Evolutionary conservation across 2,113 vertebrate species (phyloP).

Genomic region (Takifugu flavidus): DNA sequence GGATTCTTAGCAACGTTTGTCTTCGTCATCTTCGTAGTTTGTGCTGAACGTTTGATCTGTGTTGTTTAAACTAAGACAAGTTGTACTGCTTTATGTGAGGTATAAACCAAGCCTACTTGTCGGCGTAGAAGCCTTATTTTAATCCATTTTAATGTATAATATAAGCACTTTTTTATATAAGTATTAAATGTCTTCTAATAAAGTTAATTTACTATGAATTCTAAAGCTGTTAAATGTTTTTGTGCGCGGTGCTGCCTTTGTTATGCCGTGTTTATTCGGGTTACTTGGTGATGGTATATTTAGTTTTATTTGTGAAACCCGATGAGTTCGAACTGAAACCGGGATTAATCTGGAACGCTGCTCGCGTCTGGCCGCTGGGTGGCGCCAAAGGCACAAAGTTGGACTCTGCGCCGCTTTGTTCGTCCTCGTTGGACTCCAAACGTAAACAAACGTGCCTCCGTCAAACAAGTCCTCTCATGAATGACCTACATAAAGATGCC

Average conservation of each 20-base stretch:
- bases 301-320: no score
- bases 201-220: constrained; percentile 31
- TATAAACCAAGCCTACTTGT: constrained; percentile 1
- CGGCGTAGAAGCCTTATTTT: constrained; percentile 23
- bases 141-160: constrained; percentile 27
- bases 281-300: background rate
- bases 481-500: constrained; percentile 1
- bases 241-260: no score
- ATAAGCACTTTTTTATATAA: constrained; percentile 31
- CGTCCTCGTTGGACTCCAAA: background rate
- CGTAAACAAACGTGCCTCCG: constrained; percentile 11
- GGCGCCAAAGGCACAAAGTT: constrained; percentile 18
- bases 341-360: background rate
- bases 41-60: background rate
- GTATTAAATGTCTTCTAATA: constrained; percentile 45
- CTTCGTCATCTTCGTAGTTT: background rate
- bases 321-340: background rate
- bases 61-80: constrained; percentile 4
- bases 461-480: constrained; percentile 1
- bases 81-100: background rate
- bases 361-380: constrained; percentile 17
- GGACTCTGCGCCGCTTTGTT: background rate
- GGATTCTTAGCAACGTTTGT: background rate
- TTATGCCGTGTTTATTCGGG: no score
- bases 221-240: background rate